Conservation (phyloP, 2,797 vertebrate genomes). For the Bovichtus diacanthus region DNA sequence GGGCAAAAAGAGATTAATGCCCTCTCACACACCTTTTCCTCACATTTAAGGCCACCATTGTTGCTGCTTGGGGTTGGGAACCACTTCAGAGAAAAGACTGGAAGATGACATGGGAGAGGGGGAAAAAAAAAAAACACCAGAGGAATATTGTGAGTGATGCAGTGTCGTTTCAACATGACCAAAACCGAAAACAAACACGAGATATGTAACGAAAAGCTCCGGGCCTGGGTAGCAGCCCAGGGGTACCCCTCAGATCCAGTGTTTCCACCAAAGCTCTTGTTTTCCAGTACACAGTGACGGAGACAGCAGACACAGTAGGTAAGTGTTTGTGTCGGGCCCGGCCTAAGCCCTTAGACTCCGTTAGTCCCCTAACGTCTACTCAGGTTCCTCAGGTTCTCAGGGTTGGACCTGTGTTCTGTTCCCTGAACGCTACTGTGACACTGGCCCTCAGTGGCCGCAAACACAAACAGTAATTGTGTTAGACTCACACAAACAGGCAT, state of each 20-base stretch:
- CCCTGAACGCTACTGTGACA: slow-evolving; percentile 66
- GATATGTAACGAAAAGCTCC: slow-evolving; percentile 66
- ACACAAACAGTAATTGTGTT: slow-evolving; percentile 82
- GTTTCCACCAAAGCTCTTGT: slow-evolving; percentile 83
- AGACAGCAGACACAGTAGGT: slow-evolving; percentile 82
- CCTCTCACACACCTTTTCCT: slow-evolving; percentile 41
- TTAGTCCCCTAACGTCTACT: slow-evolving; percentile 81
- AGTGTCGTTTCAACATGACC: slow-evolving; percentile 62
- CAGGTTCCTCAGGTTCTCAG: slow-evolving; percentile 79
- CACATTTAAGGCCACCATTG: slow-evolving; percentile 53
- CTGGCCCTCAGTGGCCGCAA: slow-evolving; percentile 72
- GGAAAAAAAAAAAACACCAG: slow-evolving; percentile 70
- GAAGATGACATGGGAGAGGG: slow-evolving; percentile 66
- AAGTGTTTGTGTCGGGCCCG: slow-evolving; percentile 82
- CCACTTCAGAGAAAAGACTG: slow-evolving; percentile 60
- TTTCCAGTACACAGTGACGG: slow-evolving; percentile 82
- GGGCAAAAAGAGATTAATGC: slow-evolving; percentile 61
- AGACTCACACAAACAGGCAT: slow-evolving; percentile 63
- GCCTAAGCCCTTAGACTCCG: slow-evolving; percentile 80
- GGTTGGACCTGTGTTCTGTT: slow-evolving; percentile 69
- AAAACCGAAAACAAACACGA: slow-evolving; percentile 78
- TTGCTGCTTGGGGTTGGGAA: slow-evolving; percentile 63
- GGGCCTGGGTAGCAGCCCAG: slow-evolving; percentile 54
- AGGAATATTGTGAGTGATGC: slow-evolving; percentile 71
- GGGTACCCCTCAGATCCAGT: slow-evolving; percentile 66